These are phyloP conservation scores for Palloptera scutellata DNA, from an alignment of 2,888 invertebrate genomes.

Conservation along the genomic window DNA sequence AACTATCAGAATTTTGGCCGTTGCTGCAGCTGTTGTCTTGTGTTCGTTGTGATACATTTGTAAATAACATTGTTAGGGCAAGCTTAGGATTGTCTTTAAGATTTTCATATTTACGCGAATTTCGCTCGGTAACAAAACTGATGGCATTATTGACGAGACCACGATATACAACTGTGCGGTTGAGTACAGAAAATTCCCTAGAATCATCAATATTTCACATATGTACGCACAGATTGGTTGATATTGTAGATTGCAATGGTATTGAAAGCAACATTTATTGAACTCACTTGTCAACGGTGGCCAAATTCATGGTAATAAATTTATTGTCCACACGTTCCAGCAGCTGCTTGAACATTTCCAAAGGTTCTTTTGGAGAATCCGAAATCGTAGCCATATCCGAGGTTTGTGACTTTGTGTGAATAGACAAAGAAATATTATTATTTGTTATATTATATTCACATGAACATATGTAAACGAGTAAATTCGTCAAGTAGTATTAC, in stretches of 20 bases:
- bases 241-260: not conserved
- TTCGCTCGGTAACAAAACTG: conserved; percentile 55
- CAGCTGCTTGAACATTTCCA: conserved; percentile 48
- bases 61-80: conserved; percentile 48
- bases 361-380: conserved; percentile 46
- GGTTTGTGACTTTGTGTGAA: conserved; percentile 30
- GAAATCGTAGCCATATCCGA: conserved; percentile 46
- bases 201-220: conserved; percentile 8
- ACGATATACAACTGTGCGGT: conserved; percentile 56
- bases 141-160: conserved; percentile 51
- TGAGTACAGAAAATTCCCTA: conserved; percentile 55
- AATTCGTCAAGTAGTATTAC: too few relatives aligned
- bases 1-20: conserved; percentile 10
- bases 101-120: conserved; percentile 54
- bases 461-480: too few relatives aligned
- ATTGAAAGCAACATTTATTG: not conserved
- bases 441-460: too few relatives aligned
- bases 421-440: too few relatives aligned
- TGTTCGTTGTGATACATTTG: conserved; percentile 19
- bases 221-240: not conserved
- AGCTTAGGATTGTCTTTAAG: conserved; percentile 50
- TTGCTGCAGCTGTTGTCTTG: not conserved
- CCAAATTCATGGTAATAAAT: conserved; percentile 53
- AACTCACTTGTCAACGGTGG: conserved; percentile 53
- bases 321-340: conserved; percentile 34